Evolutionary conservation across 2,888 invertebrate species (phyloP).

Genomic region (Lasioglossum lativentre): DNA sequence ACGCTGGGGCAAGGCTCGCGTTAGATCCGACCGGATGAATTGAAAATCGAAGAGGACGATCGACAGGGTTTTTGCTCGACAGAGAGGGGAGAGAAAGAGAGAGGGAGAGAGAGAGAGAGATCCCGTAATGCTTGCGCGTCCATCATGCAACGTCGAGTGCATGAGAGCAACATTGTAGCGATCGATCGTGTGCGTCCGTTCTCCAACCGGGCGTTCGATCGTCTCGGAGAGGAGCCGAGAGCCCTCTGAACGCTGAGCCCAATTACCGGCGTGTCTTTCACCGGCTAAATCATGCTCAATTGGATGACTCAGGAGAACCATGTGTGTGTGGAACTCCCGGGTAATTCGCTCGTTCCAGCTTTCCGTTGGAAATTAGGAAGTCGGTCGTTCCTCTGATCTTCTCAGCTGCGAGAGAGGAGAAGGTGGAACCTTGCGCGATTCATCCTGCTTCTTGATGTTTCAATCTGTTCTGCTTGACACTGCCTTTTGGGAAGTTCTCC

Average conservation of each 20-base stretch:
- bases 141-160: slow-evolving; percentile 1
- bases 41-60: slow-evolving; percentile 5
- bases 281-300: slow-evolving; percentile 27
- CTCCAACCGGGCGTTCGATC: background rate
- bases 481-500: background rate
- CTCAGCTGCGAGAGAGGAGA: background rate
- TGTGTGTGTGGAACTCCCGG: background rate
- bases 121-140: background rate
- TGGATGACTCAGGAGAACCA: slow-evolving; percentile 27
- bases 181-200: background rate
- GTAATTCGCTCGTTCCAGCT: slow-evolving; percentile 19
- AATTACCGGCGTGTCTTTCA: slow-evolving; percentile 29
- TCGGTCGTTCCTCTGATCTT: slow-evolving; percentile 10
- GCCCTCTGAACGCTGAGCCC: slow-evolving; percentile 12
- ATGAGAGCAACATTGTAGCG: slow-evolving; percentile 1
- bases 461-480: background rate
- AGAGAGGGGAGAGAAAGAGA: background rate
- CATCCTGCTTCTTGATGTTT: background rate
- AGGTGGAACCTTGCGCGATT: background rate
- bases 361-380: slow-evolving; percentile 14
- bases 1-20: background rate
- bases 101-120: background rate
- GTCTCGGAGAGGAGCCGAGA: background rate
- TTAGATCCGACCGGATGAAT: background rate
- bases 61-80: slow-evolving; percentile 8